phyloP scores from a whole-genome alignment of 1,140 invertebrate species.

The Steinernema feltiae region DNA sequence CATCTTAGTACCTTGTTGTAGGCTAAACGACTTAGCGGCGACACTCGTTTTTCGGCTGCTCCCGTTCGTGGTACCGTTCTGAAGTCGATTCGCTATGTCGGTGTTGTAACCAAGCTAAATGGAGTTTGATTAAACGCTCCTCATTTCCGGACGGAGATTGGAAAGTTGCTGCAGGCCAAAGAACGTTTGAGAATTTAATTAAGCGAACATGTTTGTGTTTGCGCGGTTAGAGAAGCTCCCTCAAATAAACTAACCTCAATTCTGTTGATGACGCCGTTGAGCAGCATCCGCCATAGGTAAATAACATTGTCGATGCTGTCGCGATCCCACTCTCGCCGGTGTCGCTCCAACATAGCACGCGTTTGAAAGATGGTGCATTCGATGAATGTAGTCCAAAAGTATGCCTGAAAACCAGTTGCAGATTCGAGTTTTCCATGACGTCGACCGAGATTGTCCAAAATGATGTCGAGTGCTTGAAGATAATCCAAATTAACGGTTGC shows the following conservation, averaged over 20 bases:
- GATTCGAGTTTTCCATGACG: slow-evolving; percentile 34
- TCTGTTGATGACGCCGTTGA: slow-evolving; percentile 31
- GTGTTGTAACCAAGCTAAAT: slow-evolving; percentile 1
- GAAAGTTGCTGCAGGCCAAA: too few species aligned
- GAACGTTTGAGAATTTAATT: not conserved
- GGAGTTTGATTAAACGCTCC: not conserved
- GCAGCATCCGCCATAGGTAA: slow-evolving; percentile 30
- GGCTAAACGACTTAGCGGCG: not conserved
- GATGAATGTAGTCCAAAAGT: slow-evolving; percentile 35
- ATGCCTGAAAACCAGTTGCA: slow-evolving; percentile 32
- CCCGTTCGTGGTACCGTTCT: not conserved
- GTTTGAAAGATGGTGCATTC: slow-evolving; percentile 35
- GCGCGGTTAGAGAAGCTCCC: too few species aligned
- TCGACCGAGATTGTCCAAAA: slow-evolving; percentile 36
- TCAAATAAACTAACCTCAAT: too few species aligned
- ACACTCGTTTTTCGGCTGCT: not conserved
- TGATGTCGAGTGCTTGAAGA: slow-evolving; percentile 28
- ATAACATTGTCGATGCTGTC: slow-evolving; percentile 25
- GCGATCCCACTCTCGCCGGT: slow-evolving; percentile 23
- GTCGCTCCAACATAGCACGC: slow-evolving; percentile 16
- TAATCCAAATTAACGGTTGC: slow-evolving; percentile 24
- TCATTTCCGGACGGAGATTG: slow-evolving; percentile 1
- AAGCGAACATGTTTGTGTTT: too few species aligned
- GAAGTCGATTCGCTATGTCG: not conserved
- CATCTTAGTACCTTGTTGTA: not conserved